These are phyloP conservation scores for Pristionchus exspectatus DNA, from an alignment of 2,888 invertebrate genomes.

Conservation along the genomic window DNA sequence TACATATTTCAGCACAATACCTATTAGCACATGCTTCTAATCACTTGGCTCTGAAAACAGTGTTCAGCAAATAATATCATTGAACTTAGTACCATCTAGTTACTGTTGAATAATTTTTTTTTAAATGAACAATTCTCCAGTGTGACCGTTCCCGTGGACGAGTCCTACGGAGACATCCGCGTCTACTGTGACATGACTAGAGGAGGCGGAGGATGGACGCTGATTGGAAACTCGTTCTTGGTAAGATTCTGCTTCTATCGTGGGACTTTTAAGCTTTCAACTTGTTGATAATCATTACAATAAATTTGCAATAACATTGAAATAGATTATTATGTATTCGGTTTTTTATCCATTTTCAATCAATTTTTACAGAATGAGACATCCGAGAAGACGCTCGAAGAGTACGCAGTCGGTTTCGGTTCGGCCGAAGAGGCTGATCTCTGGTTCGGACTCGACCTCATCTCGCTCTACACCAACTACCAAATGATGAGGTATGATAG, in stretches of 20 bases:
- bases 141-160: constrained; percentile 42
- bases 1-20: not conserved
- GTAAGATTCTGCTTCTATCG: constrained; percentile 28
- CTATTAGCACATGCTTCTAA: too few relatives aligned
- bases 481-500: constrained; percentile 60
- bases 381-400: constrained; percentile 20
- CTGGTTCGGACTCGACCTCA: constrained; percentile 70
- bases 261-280: too few relatives aligned
- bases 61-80: too few relatives aligned
- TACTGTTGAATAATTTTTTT: too few relatives aligned
- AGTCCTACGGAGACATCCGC: constrained; percentile 2
- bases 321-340: not conserved
- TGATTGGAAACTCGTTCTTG: constrained; percentile 61
- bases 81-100: not conserved
- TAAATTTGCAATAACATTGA: too few relatives aligned
- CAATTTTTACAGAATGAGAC: constrained; percentile 25
- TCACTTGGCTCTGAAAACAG: too few relatives aligned
- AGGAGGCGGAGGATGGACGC: constrained; percentile 69
- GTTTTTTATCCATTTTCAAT: not conserved
- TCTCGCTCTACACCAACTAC: constrained; percentile 65
- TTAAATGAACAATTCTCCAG: not conserved
- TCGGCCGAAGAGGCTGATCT: constrained; percentile 57
- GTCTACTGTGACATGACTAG: constrained; percentile 59
- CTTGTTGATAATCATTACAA: too few relatives aligned
- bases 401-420: constrained; percentile 64